A percentile compares a stretch with the other conserved stretches of the same genome.
phyloP scores from a whole-genome alignment of 92 coral and sea anemone species.

The Siderastrea siderea region DNA sequence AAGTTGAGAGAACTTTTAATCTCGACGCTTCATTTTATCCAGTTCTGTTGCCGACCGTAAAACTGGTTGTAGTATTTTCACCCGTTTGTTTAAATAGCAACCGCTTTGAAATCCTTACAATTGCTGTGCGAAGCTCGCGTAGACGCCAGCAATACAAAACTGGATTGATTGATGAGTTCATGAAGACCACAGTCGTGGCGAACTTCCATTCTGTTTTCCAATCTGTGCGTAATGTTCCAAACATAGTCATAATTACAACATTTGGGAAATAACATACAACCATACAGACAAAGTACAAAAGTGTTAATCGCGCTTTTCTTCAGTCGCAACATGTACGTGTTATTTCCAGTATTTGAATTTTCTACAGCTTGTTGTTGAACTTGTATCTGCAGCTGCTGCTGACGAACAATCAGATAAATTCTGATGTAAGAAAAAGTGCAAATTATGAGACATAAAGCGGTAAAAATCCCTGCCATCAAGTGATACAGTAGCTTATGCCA shows the following conservation, averaged over 20 bases:
- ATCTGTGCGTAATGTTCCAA: neutral
- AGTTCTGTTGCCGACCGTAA: too few species aligned
- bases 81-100: neutral
- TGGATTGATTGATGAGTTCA: slow-evolving; percentile 4
- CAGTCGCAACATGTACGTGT: neutral
- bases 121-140: neutral
- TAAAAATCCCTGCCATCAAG: neutral
- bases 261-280: neutral
- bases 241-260: neutral
- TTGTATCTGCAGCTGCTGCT: neutral
- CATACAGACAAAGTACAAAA: neutral
- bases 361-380: neutral
- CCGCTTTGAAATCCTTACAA: neutral
- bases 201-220: neutral
- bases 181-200: neutral
- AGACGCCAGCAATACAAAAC: slow-evolving; percentile 2
- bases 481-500: neutral
- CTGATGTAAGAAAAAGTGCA: neutral
- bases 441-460: neutral
- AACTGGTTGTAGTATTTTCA: too few species aligned
- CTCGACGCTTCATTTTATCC: too few species aligned
- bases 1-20: too few species aligned
- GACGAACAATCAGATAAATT: neutral
- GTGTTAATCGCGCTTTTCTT: neutral
- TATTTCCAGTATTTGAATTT: neutral